Evolutionary conservation across 2,888 invertebrate species (phyloP).

Genomic region (Morpho achilles): DNA sequence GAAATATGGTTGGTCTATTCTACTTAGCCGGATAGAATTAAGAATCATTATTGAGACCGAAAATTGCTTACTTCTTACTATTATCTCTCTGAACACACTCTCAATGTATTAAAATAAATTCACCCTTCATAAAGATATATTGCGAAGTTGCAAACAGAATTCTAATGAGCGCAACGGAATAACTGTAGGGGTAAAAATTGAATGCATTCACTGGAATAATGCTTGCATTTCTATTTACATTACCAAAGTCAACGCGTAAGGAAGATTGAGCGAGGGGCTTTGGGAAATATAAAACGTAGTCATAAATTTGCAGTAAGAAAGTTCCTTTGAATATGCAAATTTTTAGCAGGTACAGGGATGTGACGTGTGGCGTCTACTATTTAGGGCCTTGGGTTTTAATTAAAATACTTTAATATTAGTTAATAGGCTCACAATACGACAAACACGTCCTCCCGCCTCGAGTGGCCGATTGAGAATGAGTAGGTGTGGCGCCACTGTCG

Average conservation of each 20-base stretch:
- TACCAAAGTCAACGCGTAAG: constrained; percentile 20
- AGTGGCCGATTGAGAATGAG: no score
- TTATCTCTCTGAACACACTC: not conserved
- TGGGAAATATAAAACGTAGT: constrained; percentile 15
- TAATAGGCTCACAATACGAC: no score
- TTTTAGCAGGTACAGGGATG: no score
- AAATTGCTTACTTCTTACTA: no score
- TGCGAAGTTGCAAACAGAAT: constrained; percentile 3
- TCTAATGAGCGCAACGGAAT: constrained; percentile 7
- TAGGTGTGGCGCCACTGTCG: no score
- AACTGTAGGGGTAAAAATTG: constrained; percentile 6
- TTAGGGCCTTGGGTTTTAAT: no score
- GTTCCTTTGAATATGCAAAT: not conserved
- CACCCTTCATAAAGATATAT: not conserved
- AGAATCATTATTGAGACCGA: no score
- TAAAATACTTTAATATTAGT: no score
- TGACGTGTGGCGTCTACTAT: no score
- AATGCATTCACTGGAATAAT: constrained; percentile 7
- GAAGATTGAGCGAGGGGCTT: constrained; percentile 19
- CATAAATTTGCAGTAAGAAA: constrained; percentile 15
- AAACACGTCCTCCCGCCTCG: no score
- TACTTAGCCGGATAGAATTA: no score
- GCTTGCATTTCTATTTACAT: constrained; percentile 17
- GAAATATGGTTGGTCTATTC: no score
- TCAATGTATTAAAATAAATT: constrained; percentile 2